Base-by-base conservation (phyloP, 2,888 invertebrate genomes). In the Heliothis peltigera region DNA sequence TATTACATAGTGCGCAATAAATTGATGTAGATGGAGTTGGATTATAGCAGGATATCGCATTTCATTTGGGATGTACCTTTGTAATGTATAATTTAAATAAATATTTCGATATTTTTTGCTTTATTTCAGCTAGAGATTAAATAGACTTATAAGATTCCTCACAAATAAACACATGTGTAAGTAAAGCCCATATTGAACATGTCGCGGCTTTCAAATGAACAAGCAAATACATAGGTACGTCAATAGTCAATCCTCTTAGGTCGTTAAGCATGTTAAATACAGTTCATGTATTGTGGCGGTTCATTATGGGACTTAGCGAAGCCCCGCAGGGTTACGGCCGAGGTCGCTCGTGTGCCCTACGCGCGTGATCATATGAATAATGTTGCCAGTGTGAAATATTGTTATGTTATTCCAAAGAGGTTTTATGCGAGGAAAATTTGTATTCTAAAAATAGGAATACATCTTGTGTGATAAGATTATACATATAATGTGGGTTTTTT, bases 321-420 rank as follows among this genome's bases (percentile, higher is more conserved):
- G 84, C 88, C 88, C 44, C 80, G 73, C 83, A 84, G 79, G 88
- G 86, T 84, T 86, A 86, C 59, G 84, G 85, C 42, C 80, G 79
- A 83, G 87, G 88, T 68, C 82, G 64, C 58, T 51, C 79, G 57
- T 64, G 53, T 39, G 55, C 56, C 56, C 53, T 57, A 60, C 55
- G 42, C 68, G 63, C 62, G 53, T 78, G 63, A 60, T 52, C 51
- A 60, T 25, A 56, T 70, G 46, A 70, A 46, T 72, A 56, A 66
- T 66, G 65, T 65, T 72, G 64, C 60, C 15, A 70, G 70, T 64
- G 56, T 62, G 56, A 77, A 67, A 57, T 57, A 64, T 44, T 52
- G 39, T 8, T 32, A 18, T 12, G 18, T 7, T 12, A 42, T 75
- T 54, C 32, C 42, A 4, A 44, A 19, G 57, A 52, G 51, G 57